Evolutionary conservation across 1,140 invertebrate genomes (phyloP).

Genomic region (Paracyclopina nana): DNA sequence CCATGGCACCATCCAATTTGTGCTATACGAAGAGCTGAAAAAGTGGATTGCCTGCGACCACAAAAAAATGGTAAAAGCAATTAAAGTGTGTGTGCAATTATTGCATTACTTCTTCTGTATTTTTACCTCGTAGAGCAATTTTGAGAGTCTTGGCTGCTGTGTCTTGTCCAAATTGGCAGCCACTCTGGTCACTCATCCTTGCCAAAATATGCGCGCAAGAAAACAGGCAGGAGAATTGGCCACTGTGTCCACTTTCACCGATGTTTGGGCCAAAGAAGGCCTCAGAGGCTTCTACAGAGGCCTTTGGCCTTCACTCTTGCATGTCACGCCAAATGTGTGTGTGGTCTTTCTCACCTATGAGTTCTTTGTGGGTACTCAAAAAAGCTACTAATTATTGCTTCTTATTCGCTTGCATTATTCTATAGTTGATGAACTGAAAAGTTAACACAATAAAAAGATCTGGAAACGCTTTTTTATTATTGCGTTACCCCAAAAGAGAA

Average conservation of each 20-base stretch:
- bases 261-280: neutral
- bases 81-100: neutral
- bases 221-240: neutral
- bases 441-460: no score
- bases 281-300: neutral
- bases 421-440: no score
- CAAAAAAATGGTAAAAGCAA: neutral
- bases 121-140: neutral
- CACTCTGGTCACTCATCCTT: neutral
- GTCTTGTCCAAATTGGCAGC: neutral
- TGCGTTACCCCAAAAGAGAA: no score
- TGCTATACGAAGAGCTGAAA: neutral
- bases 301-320: neutral
- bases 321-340: neutral
- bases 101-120: neutral
- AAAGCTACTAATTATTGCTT: no score
- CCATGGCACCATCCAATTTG: neutral
- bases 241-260: neutral
- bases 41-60: neutral
- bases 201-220: neutral
- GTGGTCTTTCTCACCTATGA: neutral
- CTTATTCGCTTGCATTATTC: no score
- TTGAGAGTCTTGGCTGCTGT: neutral
- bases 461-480: no score
- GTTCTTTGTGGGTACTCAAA: no score